Conservation (phyloP, 2,113 vertebrate species). For the Ahaetulla prasina region DNA sequence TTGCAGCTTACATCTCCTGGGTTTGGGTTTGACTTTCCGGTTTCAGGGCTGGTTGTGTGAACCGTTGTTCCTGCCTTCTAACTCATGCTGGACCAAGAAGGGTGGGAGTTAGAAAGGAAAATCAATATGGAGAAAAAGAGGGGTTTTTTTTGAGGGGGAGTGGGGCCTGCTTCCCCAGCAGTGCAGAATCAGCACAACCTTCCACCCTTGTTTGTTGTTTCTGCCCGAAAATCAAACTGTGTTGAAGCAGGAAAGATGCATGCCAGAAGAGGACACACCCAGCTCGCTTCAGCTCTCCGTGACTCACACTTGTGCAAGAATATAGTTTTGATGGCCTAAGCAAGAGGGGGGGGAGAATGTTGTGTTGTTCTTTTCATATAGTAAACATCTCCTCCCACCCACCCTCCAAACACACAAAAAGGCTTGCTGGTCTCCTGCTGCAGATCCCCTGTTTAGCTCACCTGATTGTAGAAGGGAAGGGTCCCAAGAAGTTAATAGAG, state of each 20-base stretch:
- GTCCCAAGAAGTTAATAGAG: neutral
- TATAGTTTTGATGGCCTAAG: constrained; percentile 20
- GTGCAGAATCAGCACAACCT: neutral
- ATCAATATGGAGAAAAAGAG: too few species aligned
- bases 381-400: neutral
- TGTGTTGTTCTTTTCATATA: constrained; percentile 20
- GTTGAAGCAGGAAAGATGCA: neutral
- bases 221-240: neutral
- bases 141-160: neutral
- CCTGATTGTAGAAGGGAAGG: neutral
- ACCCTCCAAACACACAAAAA: neutral
- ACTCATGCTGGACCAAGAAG: constrained; percentile 13
- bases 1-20: constrained; percentile 41
- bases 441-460: neutral
- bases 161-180: neutral
- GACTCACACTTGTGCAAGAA: constrained; percentile 34
- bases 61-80: constrained; percentile 7
- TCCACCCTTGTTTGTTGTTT: neutral
- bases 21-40: constrained; percentile 25
- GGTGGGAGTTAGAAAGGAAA: neutral
- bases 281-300: neutral
- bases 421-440: neutral
- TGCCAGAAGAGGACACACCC: constrained; percentile 23
- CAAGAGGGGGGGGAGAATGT: constrained; percentile 11
- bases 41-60: constrained; percentile 35